Base-by-base conservation (phyloP, 2,888 invertebrate genomes). In the Brachypterus glaber region DNA sequence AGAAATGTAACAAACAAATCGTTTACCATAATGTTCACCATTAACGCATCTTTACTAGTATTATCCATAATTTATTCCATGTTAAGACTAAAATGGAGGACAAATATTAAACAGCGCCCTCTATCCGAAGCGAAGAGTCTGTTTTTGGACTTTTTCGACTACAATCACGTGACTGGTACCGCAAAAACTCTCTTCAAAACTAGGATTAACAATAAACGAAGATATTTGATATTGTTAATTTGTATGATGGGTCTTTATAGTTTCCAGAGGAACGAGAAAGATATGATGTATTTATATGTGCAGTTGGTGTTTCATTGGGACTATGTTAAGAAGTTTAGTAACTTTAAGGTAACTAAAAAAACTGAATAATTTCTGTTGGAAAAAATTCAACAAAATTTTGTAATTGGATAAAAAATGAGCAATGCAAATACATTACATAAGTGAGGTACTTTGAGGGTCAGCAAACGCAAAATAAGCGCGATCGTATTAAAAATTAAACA, bases 251-350 rank as follows among this genome's bases (percentile, higher is more conserved):
- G 76, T 1, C 68, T 85, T 33, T 88, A 87, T 52, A 83, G 85
- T 33, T 87, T 86, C 57, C 86, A 87, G 61, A 72, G 87, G 57
- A 89, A 89, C 57, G 89, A 90, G 55, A 78, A 77, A 45, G 76
- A 76, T 13, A 79, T 84, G 55, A 71, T 81, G 54, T 86, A 78
- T 50, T 60, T 89, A 33, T 90, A 85, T 56, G 79, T 85, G 0
- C 74, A 76, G 35, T 67, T 75, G 21, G 78, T 79, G 24, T 82
- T 88, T 53, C 60, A 75, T 38, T 89, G 89, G 88, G 27, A 27
- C 12, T 27, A 27, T 11, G 27, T 27, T 4, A 27, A 11, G 27
- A 27, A 71, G 8, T 86, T 74, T 56, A 89, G 88, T 53, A 69
- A 74, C 46, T 89, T 85, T 52, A 71, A 77, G 34, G 13, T 29